Percentiles rank a stretch among this genome's conserved stretches.
These are phyloP conservation scores for Napeogenes sylphis DNA, from an alignment of 2,888 invertebrate species.

Conservation along the genomic window DNA sequence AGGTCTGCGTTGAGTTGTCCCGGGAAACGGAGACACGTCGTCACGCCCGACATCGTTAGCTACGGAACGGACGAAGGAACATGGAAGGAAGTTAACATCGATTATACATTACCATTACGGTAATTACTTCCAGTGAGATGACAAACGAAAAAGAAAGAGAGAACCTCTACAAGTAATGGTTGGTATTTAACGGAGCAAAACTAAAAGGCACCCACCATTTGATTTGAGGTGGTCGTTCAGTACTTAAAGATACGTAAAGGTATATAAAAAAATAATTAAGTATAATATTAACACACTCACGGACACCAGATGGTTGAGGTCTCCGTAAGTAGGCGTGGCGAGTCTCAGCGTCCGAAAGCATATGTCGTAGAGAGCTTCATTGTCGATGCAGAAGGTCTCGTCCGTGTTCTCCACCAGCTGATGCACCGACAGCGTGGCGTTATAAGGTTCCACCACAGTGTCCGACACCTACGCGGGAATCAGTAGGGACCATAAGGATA, in stretches of 20 bases:
- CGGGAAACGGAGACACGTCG: constrained; percentile 67
- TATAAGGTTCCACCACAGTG: constrained; percentile 93
- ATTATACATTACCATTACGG: no score
- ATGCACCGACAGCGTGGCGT: constrained; percentile 91
- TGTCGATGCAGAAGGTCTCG: constrained; percentile 92
- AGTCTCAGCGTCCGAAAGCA: constrained; percentile 91
- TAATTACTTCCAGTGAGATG: no score
- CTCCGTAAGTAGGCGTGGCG: constrained; percentile 92
- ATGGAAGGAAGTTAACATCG: no score
- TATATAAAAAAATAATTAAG: no score
- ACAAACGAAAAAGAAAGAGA: no score
- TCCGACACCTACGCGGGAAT: constrained; percentile 79
- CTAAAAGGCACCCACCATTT: no score
- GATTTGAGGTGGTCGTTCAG: no score
- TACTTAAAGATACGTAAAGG: no score
- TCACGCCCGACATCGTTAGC: constrained; percentile 70
- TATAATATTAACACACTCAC: constrained; percentile 52
- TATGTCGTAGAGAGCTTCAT: constrained; percentile 93
- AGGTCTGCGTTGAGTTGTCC: constrained; percentile 85
- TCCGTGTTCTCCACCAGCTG: constrained; percentile 93
- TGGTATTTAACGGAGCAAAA: no score
- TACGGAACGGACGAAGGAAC: constrained; percentile 23
- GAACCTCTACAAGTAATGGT: no score
- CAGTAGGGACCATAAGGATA: neutral
- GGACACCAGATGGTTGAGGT: constrained; percentile 91